Conservation (phyloP, 2,888 invertebrate species). For the Diaphora mendica region DNA sequence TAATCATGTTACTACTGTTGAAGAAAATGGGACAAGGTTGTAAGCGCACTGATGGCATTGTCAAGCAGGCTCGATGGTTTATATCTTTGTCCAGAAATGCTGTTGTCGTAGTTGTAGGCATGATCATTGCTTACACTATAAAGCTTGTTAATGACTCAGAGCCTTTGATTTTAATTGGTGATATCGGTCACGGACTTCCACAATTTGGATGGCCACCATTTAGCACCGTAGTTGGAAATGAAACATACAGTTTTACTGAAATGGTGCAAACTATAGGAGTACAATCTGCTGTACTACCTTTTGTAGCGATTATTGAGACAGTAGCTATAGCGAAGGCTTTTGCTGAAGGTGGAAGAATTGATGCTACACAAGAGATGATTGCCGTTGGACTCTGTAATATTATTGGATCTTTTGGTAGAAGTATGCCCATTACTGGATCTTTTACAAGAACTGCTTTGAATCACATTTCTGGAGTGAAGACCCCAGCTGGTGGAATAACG, state of each 20-base stretch:
- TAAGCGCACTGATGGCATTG: conserved; percentile 73
- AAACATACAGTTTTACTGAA: conserved; percentile 87
- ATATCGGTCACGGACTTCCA: conserved; percentile 91
- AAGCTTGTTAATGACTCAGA: conserved; percentile 65
- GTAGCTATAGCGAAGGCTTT: conserved; percentile 92
- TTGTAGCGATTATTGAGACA: conserved; percentile 90
- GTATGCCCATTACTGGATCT: conserved; percentile 95
- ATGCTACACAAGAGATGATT: conserved; percentile 96
- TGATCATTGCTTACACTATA: conserved; percentile 86
- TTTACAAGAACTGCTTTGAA: conserved; percentile 96
- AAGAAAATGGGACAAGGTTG: conserved; percentile 88
- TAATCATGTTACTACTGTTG: conserved; percentile 87
- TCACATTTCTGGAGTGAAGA: conserved; percentile 95
- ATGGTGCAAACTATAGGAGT: conserved; percentile 88
- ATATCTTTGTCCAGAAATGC: conserved; percentile 92
- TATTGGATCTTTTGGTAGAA: conserved; percentile 92
- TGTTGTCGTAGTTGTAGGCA: conserved; percentile 91
- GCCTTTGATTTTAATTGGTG: conserved; percentile 89
- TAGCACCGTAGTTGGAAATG: conserved; percentile 85
- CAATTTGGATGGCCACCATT: conserved; percentile 89
- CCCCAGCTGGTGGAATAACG: conserved; percentile 92
- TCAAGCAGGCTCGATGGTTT: conserved; percentile 87
- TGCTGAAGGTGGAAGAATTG: conserved; percentile 91
- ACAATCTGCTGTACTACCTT: conserved; percentile 87
- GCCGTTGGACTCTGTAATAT: conserved; percentile 94